Evolutionary conservation across 2,797 vertebrate species (phyloP).

Genomic region (Sebastes diaconus): DNA sequence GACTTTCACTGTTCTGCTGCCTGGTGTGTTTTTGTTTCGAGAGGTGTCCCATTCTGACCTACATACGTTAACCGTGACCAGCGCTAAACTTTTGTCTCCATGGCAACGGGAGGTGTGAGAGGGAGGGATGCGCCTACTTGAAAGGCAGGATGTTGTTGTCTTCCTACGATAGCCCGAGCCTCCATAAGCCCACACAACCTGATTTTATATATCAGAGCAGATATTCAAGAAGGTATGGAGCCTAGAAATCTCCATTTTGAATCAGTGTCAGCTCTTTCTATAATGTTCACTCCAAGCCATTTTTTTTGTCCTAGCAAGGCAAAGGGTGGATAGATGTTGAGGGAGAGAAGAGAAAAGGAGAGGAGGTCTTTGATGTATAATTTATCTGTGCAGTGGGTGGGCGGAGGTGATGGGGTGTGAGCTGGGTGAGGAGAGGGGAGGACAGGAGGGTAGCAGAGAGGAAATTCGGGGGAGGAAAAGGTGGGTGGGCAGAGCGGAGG

Average conservation of each 20-base stretch:
- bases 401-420: slow-evolving; percentile 49
- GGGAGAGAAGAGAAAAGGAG: slow-evolving; percentile 30
- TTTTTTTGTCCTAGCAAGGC: slow-evolving; percentile 5
- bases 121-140: slow-evolving; percentile 46
- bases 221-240: not conserved
- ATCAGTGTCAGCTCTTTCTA: slow-evolving; percentile 1
- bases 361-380: slow-evolving; percentile 75
- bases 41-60: slow-evolving; percentile 69
- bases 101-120: slow-evolving; percentile 72
- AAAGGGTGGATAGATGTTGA: slow-evolving; percentile 18
- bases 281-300: not conserved
- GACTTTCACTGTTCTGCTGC: slow-evolving; percentile 8
- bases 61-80: slow-evolving; percentile 71
- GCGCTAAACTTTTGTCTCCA: slow-evolving; percentile 78
- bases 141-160: slow-evolving; percentile 53
- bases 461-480: slow-evolving; percentile 43
- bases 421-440: slow-evolving; percentile 26
- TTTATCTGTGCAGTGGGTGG: slow-evolving; percentile 67
- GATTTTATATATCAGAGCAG: slow-evolving; percentile 29
- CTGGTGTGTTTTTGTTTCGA: slow-evolving; percentile 57
- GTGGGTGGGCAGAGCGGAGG: slow-evolving; percentile 34
- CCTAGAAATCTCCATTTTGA: slow-evolving; percentile 10
- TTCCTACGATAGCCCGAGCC: slow-evolving; percentile 29
- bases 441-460: slow-evolving; percentile 2
- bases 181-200: slow-evolving; percentile 50